Evolutionary conservation across 1,140 invertebrate genomes (phyloP).

Genomic region (Magallana angulata): DNA sequence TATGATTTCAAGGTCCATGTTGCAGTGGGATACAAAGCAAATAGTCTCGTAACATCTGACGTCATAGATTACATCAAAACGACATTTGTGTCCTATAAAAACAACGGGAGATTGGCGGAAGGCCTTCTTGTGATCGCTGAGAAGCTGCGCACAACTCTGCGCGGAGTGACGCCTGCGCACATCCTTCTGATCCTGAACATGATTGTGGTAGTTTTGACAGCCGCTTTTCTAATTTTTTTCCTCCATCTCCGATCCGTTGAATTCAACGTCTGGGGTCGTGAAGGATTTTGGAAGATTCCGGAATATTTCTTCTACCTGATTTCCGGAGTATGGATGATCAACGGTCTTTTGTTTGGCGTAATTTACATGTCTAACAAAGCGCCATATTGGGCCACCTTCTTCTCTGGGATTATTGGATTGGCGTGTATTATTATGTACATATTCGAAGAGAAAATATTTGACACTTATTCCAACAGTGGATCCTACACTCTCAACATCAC

Average conservation of each 20-base stretch:
- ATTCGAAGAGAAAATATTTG: constrained; percentile 49
- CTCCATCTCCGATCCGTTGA: constrained; percentile 52
- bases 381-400: constrained; percentile 50
- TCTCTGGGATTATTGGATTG: constrained; percentile 37
- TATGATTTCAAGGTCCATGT: constrained; percentile 44
- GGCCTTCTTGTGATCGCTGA: constrained; percentile 52
- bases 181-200: constrained; percentile 54
- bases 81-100: constrained; percentile 50
- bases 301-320: constrained; percentile 48
- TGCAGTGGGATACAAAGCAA: constrained; percentile 48
- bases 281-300: constrained; percentile 50
- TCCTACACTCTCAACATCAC: constrained; percentile 39
- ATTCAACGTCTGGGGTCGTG: constrained; percentile 52
- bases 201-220: constrained; percentile 18
- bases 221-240: constrained; percentile 46
- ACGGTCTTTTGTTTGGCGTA: constrained; percentile 48
- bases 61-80: constrained; percentile 42
- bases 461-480: constrained; percentile 43
- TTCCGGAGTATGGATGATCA: constrained; percentile 54
- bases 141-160: constrained; percentile 47
- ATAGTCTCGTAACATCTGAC: constrained; percentile 39
- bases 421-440: constrained; percentile 45
- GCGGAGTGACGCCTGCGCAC: constrained; percentile 53
- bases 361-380: constrained; percentile 53
- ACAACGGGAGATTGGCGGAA: constrained; percentile 45